Evolutionary conservation across 2,113 vertebrate genomes (phyloP).

Genomic region (Gasterosteus aculeatus): DNA sequence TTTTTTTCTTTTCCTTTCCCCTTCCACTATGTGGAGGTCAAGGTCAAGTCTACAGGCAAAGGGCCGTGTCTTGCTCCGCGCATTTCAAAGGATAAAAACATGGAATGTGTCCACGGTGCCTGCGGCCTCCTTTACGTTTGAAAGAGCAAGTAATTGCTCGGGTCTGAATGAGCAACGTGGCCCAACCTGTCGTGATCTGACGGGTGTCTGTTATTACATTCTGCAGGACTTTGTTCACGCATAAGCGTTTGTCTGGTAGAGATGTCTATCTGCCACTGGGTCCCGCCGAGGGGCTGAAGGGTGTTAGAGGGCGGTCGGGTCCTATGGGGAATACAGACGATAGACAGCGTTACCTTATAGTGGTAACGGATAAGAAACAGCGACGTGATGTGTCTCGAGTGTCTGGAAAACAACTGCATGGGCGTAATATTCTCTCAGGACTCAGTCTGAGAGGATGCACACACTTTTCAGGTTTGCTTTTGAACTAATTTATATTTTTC

Average conservation of each 20-base stretch:
- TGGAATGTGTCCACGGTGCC: constrained; percentile 47
- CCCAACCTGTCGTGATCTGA: constrained; percentile 31
- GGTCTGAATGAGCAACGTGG: constrained; percentile 50
- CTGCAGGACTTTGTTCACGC: constrained; percentile 50
- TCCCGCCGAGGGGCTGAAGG: constrained; percentile 12
- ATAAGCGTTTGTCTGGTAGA: constrained; percentile 16
- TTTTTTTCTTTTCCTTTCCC: background rate
- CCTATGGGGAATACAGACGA: constrained; percentile 47
- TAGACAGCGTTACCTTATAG: constrained; percentile 49
- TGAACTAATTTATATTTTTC: background rate
- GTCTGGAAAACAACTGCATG: constrained; percentile 37
- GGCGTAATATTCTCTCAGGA: constrained; percentile 11
- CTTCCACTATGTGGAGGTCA: constrained; percentile 10
- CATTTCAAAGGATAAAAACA: constrained; percentile 41
- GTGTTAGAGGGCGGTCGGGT: constrained; percentile 53
- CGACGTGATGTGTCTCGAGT: constrained; percentile 59
- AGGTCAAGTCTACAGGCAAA: constrained; percentile 50
- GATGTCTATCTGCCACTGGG: constrained; percentile 43
- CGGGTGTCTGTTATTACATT: constrained; percentile 38
- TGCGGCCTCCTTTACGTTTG: constrained; percentile 31
- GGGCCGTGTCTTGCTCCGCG: background rate
- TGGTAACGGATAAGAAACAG: constrained; percentile 51
- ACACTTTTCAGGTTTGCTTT: background rate
- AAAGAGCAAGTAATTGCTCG: constrained; percentile 33
- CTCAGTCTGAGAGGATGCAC: background rate